Base-by-base conservation (phyloP, 2,113 vertebrate genomes). In the Argyrosomus japonicus region DNA sequence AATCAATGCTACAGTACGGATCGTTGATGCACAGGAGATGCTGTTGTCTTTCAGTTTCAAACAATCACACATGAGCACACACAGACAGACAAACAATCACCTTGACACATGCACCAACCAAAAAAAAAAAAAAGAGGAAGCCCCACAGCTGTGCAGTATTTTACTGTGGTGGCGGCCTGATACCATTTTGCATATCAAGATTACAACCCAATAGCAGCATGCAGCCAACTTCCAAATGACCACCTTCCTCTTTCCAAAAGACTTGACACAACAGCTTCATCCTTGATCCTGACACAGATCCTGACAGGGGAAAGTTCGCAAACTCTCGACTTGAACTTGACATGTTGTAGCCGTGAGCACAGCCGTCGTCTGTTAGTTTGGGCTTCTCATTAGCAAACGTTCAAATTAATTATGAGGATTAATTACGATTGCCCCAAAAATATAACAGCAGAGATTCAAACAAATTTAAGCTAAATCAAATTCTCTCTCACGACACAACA, bases 51-150 rank as follows among this genome's bases (percentile, higher is more conserved):
- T 60, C 48, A 15, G 18, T 60, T 82, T 77, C 23, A 54, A 56
- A 71, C 58, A 79, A 56, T 50, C 58, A 60, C 79, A 88, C 71
- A 78, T 77, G 58, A 57, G 36, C 27, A 76, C 78, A 76, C 83
- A 86, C 18, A 17, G 8, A 62, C 21, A 29, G 36, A 77, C 36
- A 88, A 61, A 80, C 36, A 79, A 68, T 77, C 67, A 51, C n/a
- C 73, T n/a, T n/a, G 10, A 63, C 58, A 29, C 47, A 64, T 14
- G 15, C 50, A 58, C 21, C 67, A 51, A 71, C 60, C 72, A 77
- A 73, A 73, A 32, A 88, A 92, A 54, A 95, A 95, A 92, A 54
- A 95, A 95, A 95, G 95, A 94, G 95, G 95, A 96, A 96, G 93
- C 85, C 47, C 6, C 86, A 89, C 95, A 96, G 94, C 93, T 96